A percentile compares a stretch with the other conserved stretches of the same genome.
Conservation (phyloP, 2,113 vertebrate species). For the Struthidea cinerea region DNA sequence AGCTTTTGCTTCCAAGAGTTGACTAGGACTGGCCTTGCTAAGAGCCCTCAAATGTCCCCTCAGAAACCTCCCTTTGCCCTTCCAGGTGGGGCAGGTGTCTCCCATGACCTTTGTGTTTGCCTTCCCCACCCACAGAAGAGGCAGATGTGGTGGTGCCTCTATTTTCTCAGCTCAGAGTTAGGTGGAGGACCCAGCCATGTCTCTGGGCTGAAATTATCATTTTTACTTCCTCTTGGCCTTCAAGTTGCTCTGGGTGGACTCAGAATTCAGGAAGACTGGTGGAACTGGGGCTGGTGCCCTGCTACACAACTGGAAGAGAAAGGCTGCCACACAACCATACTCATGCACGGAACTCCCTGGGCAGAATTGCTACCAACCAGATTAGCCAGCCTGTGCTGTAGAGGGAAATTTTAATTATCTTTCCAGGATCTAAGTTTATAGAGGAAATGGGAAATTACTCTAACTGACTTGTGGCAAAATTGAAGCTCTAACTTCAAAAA, state of each 20-base stretch:
- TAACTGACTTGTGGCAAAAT: neutral
- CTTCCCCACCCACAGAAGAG: neutral
- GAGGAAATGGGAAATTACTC: neutral
- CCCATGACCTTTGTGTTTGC: neutral
- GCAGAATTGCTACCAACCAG: neutral
- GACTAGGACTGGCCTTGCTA: neutral
- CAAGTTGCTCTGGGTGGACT: neutral
- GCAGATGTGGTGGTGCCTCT: neutral
- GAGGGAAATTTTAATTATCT: neutral
- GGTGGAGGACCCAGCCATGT: fast-evolving
- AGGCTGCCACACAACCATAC: neutral
- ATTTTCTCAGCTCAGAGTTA: neutral
- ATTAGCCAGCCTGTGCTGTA: neutral
- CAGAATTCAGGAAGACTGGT: neutral
- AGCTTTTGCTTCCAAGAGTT: neutral
- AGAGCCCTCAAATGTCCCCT: neutral
- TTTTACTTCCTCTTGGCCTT: neutral
- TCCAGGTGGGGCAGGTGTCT: fast-evolving
- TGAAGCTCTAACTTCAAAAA: neutral
- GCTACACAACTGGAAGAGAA: neutral
- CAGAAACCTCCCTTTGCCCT: neutral
- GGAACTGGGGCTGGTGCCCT: neutral
- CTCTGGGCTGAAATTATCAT: neutral
- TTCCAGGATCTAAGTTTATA: neutral
- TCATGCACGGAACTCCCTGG: neutral